A percentile compares a stretch with the other conserved stretches of the same genome.
Conservation (phyloP, 2,113 vertebrate species). For the Grammomys dolichurus region DNA sequence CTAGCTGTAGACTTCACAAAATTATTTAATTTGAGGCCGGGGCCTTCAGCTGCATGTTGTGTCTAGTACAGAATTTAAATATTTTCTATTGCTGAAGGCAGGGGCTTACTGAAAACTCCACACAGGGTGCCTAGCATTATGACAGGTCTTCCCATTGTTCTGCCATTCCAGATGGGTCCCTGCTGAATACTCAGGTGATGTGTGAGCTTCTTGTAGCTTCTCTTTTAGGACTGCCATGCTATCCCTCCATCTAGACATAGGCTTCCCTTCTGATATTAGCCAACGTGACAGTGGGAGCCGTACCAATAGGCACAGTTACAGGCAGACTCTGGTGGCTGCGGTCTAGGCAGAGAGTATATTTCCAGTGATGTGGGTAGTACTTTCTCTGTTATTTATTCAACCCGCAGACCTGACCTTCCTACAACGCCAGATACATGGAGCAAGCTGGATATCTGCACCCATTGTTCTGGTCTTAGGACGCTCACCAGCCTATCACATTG, state of each 20-base stretch:
- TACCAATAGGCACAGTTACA: background rate
- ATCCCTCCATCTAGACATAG: background rate
- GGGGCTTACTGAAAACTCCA: background rate
- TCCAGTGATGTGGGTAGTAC: background rate
- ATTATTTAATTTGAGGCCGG: background rate
- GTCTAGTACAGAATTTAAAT: background rate
- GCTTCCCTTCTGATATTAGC: background rate
- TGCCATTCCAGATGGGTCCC: background rate
- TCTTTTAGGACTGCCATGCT: background rate
- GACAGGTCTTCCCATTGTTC: background rate
- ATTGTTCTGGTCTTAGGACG: background rate
- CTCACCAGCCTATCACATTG: background rate
- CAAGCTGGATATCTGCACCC: background rate
- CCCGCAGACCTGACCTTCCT: background rate
- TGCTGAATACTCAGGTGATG: background rate
- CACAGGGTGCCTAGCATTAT: background rate
- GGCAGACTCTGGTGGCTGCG: background rate
- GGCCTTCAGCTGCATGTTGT: background rate
- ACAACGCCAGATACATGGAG: background rate
- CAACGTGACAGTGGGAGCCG: background rate
- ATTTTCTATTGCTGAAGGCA: conserved; percentile 7
- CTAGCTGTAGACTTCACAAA: background rate
- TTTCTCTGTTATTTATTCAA: background rate
- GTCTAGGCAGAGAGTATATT: background rate
- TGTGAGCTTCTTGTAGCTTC: background rate